A percentile compares a stretch with the other conserved stretches of the same genome.
Conservation (phyloP, 2,888 invertebrate genomes). For the Corythucha ciliata region DNA sequence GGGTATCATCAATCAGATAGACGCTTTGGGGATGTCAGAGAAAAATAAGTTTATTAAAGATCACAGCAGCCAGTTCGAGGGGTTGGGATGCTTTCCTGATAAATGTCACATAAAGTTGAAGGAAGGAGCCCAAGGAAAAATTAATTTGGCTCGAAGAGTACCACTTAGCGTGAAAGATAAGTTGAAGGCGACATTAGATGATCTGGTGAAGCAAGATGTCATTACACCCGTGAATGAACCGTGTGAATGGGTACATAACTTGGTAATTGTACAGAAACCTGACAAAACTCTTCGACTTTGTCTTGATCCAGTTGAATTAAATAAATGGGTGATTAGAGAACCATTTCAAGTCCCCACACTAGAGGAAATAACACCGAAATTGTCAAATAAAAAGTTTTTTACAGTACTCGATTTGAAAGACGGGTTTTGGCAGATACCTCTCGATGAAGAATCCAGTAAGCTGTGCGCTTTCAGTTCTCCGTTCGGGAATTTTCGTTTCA, state of each 20-base stretch:
- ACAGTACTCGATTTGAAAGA: constrained; percentile 9
- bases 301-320: constrained; percentile 35
- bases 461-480: constrained; percentile 10
- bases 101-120: constrained; percentile 9
- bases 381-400: constrained; percentile 20
- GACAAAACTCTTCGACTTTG: constrained; percentile 35
- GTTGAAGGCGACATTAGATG: constrained; percentile 9
- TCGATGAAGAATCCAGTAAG: background rate
- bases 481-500: constrained; percentile 22
- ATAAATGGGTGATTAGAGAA: constrained; percentile 31
- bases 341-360: constrained; percentile 32
- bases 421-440: constrained; percentile 6
- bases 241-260: constrained; percentile 31
- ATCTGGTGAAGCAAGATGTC: constrained; percentile 13
- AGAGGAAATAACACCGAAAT: constrained; percentile 31
- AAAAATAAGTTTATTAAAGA: constrained; percentile 15
- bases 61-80: constrained; percentile 8
- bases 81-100: constrained; percentile 18
- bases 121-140: constrained; percentile 2
- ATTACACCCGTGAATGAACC: constrained; percentile 26
- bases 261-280: constrained; percentile 36
- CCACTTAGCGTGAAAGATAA: constrained; percentile 11
- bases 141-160: constrained; percentile 13
- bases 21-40: background rate
- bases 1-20: background rate